phyloP scores from a whole-genome alignment of 2,888 invertebrate species.

The Ectobius pallidus region DNA sequence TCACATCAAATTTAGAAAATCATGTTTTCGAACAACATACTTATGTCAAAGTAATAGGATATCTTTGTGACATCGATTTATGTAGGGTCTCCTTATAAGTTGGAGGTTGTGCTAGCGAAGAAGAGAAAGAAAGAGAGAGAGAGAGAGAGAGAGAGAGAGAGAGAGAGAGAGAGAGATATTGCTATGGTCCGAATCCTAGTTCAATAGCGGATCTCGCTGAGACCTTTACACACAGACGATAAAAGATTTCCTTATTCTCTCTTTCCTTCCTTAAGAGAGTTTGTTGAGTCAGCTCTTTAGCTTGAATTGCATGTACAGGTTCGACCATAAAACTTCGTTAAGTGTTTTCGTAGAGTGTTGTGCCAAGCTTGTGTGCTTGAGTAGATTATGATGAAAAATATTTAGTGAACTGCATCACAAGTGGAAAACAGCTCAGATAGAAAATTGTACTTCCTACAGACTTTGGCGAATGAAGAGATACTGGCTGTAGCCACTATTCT shows the following conservation, averaged over 20 bases:
- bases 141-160: background rate
- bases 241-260: background rate
- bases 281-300: background rate
- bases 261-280: background rate
- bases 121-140: background rate
- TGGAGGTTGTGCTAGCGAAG: background rate
- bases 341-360: background rate
- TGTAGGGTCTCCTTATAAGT: too few species aligned
- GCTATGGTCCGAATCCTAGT: background rate
- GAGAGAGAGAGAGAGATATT: background rate
- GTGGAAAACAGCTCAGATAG: too few species aligned
- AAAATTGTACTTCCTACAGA: too few species aligned
- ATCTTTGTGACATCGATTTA: too few species aligned
- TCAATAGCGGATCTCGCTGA: background rate
- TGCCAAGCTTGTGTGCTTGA: background rate
- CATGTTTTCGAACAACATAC: too few species aligned
- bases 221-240: background rate
- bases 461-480: too few species aligned
- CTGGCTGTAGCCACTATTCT: too few species aligned
- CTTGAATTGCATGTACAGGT: background rate
- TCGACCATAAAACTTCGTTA: slow-evolving; percentile 3
- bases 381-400: too few species aligned
- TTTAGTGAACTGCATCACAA: too few species aligned
- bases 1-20: too few species aligned
- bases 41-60: too few species aligned